Evolutionary conservation across 2,888 invertebrate species (phyloP), one percentile per base, ranked within the genome.

Genomic region (Rhopalosiphum nymphaeae): DNA sequence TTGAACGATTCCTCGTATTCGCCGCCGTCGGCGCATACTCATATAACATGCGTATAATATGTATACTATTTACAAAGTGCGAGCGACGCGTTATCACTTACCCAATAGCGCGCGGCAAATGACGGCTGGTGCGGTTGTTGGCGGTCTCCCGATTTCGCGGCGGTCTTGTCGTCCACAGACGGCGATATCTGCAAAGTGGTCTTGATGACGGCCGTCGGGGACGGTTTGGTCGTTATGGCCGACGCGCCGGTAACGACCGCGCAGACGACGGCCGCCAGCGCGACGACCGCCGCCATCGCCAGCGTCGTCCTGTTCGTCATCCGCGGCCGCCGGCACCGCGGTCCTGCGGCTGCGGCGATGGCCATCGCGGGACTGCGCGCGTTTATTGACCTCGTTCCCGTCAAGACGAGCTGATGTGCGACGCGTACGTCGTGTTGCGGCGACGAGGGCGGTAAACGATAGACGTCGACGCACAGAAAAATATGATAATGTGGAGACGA

Each of bases 181-280:
- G 91, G 86, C 3, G 61, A 46, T n/a, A 92, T 67, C 61, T 88
- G 92, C 87, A 92, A 25, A 16, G 92, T 67, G 16, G 92, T 88
- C 61, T 53, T 49, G 49, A 92, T 88, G 67, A 88, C 42, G 29
- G 91, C 57, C 44, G 91, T 21, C 0, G 10, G 9, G 1, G 92
- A 87, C 86, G 92, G 56, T 46, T 61, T 87, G 25, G 92, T 92
- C 88, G 92, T 88, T 21, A 92, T 67, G 53, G 88, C 92, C 26
- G 61, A 57, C 25, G 56, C 49, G 42, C 67, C 49, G 4, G 46
- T 7, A 5, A 26, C 5, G 26, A 29, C 67, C 36, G 61, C 29
- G 36, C 61, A 61, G 0, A 87, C 3, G 10, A 87, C 42, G 26
- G 61, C 61, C 16, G 36, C 36, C 10, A 92, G 3, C 61, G 29